phyloP scores from a whole-genome alignment of 2,797 vertebrate genomes.

The Bufotes viridis region DNA sequence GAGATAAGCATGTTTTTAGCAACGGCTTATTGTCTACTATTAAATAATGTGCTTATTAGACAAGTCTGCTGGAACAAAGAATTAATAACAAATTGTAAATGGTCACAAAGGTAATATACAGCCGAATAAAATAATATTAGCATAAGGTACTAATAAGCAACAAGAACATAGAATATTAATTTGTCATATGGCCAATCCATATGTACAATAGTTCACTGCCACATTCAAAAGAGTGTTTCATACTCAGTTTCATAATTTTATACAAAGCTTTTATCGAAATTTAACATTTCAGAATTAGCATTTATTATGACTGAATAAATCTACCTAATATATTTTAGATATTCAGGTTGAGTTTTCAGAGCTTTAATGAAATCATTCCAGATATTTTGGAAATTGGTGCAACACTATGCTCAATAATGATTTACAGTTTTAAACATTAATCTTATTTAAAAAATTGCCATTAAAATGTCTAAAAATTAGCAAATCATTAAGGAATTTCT shows the following conservation, averaged over 20 bases:
- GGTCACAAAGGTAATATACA: too few relatives aligned
- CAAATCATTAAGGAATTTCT: too few relatives aligned
- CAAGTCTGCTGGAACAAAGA: too few relatives aligned
- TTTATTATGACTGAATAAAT: not conserved
- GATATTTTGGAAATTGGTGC: not conserved
- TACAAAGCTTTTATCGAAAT: not conserved
- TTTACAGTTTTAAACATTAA: not conserved
- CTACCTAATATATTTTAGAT: not conserved
- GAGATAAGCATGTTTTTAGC: too few relatives aligned
- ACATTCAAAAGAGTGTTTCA: not conserved
- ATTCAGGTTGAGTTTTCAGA: not conserved
- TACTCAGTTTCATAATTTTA: not conserved
- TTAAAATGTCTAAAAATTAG: not conserved
- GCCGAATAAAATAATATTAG: too few relatives aligned
- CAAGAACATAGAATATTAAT: too few relatives aligned
- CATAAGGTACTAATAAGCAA: too few relatives aligned
- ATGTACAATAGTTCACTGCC: not conserved
- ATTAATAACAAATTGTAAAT: too few relatives aligned
- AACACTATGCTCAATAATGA: not conserved
- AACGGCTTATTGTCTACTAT: too few relatives aligned
- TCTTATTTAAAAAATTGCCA: not conserved
- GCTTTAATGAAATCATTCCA: not conserved
- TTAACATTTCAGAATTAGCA: not conserved
- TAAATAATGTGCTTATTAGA: too few relatives aligned
- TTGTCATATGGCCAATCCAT: not conserved